A percentile compares a stretch with the other conserved stretches of the same genome.
Evolutionary conservation across 2,113 vertebrate genomes (phyloP).

Genomic region (Lutjanus erythropterus): DNA sequence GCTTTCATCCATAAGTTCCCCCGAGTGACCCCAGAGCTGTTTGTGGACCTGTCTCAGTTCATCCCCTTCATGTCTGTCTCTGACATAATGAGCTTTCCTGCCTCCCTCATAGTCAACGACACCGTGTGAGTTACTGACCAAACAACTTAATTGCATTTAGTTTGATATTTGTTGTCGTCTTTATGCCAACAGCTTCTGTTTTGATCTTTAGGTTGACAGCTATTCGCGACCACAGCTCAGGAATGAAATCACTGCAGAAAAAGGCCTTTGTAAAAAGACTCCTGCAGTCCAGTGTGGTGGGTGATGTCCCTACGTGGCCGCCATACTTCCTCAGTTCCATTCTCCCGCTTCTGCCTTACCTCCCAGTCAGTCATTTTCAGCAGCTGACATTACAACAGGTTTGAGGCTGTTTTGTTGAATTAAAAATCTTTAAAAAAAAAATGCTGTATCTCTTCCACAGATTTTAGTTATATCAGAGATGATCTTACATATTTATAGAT

Average conservation of each 20-base stretch:
- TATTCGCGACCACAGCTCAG: constrained; percentile 88
- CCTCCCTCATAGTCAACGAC: constrained; percentile 89
- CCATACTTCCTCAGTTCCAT: constrained; percentile 87
- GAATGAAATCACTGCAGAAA: constrained; percentile 90
- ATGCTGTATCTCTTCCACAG: background rate
- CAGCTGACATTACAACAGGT: constrained; percentile 91
- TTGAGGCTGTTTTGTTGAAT: background rate
- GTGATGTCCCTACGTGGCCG: constrained; percentile 89
- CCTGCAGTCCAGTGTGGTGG: constrained; percentile 87
- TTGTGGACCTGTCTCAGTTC: constrained; percentile 91
- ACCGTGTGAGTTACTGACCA: constrained; percentile 87
- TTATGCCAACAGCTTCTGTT: constrained; percentile 9
- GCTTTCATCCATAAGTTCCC: constrained; percentile 90
- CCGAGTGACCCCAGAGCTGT: constrained; percentile 89
- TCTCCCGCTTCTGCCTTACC: constrained; percentile 88
- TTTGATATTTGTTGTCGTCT: background rate
- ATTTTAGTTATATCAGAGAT: background rate
- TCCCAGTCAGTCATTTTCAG: constrained; percentile 89
- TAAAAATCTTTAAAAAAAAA: background rate
- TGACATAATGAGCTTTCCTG: constrained; percentile 90
- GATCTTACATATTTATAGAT: too few species aligned
- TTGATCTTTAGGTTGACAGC: constrained; percentile 85
- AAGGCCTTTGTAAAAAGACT: constrained; percentile 90
- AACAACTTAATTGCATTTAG: background rate
- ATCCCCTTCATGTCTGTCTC: constrained; percentile 92